Percentiles rank a stretch among this genome's conserved stretches.
phyloP scores from a whole-genome alignment of 2,797 vertebrate genomes.

The Chelon labrosus region DNA sequence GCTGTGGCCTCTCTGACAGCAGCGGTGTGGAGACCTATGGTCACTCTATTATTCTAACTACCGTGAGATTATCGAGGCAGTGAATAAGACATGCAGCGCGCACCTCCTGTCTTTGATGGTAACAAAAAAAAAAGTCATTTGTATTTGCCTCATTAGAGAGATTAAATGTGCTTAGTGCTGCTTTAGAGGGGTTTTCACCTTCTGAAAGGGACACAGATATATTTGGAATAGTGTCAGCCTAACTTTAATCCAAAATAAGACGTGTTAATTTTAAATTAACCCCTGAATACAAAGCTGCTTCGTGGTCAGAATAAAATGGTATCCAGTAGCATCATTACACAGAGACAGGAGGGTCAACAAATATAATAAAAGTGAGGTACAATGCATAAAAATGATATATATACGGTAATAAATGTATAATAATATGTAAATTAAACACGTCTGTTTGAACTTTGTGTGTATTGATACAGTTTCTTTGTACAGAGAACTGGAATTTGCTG shows the following conservation, averaged over 20 bases:
- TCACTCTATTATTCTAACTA: slow-evolving; percentile 4
- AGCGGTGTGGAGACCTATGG: neutral
- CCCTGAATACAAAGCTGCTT: neutral
- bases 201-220: neutral
- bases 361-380: too few species aligned
- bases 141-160: neutral
- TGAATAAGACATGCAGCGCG: neutral
- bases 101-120: neutral
- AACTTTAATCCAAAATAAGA: neutral
- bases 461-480: neutral
- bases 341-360: too few species aligned
- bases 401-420: too few species aligned
- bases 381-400: too few species aligned
- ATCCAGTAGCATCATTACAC: too few species aligned
- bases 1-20: slow-evolving; percentile 3
- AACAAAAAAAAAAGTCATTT: neutral
- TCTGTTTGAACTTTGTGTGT: neutral
- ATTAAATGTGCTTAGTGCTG: neutral
- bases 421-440: too few species aligned
- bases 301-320: too few species aligned
- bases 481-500: neutral
- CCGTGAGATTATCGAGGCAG: neutral
- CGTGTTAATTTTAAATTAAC: neutral
- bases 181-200: neutral
- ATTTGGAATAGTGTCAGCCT: neutral